Evolutionary conservation across 35 echinoderm and acorn worm genomes (phyloP).

Genomic region (Chiridota heheva): DNA sequence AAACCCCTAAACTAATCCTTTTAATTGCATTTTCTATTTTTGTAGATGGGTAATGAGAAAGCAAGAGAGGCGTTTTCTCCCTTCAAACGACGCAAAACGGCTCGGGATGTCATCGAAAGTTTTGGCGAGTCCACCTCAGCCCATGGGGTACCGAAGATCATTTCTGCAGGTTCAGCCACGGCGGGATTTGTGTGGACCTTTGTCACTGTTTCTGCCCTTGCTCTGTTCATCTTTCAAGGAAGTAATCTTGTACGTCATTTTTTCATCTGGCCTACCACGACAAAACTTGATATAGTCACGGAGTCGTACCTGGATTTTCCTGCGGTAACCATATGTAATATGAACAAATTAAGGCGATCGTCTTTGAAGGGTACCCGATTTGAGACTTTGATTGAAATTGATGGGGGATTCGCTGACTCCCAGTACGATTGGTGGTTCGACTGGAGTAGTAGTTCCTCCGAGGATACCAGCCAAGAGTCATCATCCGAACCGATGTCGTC

Average conservation of each 20-base stretch:
- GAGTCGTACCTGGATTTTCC: conserved; percentile 58
- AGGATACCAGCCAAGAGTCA: no score
- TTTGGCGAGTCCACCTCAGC: conserved; percentile 67
- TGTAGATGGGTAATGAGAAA: no score
- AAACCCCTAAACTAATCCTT: no score
- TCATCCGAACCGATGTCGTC: no score
- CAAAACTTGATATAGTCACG: conserved; percentile 66
- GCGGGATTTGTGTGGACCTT: conserved; percentile 61
- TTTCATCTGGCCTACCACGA: conserved; percentile 45
- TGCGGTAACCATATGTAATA: conserved; percentile 86
- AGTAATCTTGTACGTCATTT: conserved; percentile 40
- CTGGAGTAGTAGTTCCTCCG: not conserved
- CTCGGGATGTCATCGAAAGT: conserved; percentile 31
- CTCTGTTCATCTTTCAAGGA: conserved; percentile 65
- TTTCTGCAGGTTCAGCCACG: conserved; percentile 19
- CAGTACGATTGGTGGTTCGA: conserved; percentile 34
- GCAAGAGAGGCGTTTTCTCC: no score
- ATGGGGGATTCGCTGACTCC: conserved; percentile 37
- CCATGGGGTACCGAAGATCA: conserved; percentile 78
- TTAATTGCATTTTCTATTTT: no score
- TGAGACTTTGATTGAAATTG: conserved; percentile 67
- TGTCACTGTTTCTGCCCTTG: conserved; percentile 28
- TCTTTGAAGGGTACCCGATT: conserved; percentile 59
- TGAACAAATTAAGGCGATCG: conserved; percentile 73
- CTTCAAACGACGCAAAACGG: no score